Evolutionary conservation across 1,140 invertebrate species (phyloP).

Genomic region (Drosophila elegans): DNA sequence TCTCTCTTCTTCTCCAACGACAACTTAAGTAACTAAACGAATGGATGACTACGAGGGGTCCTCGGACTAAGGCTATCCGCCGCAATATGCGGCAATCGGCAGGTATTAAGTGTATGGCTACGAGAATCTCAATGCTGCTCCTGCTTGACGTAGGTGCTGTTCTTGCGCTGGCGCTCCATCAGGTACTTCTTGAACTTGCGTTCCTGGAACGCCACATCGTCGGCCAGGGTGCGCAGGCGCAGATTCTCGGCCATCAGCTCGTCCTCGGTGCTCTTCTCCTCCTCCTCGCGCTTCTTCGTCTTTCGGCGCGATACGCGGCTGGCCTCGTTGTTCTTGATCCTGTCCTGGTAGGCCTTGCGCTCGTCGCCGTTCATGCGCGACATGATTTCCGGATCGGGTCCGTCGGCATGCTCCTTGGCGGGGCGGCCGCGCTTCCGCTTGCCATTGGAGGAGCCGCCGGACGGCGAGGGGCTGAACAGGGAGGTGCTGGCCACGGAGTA

Average conservation of each 20-base stretch:
- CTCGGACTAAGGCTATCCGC: constrained; percentile 46
- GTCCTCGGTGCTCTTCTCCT: constrained; percentile 53
- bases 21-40: constrained; percentile 55
- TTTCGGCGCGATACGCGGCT: constrained; percentile 75
- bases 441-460: background rate
- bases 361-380: constrained; percentile 54
- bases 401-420: constrained; percentile 74
- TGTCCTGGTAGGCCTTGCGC: constrained; percentile 61
- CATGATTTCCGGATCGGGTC: constrained; percentile 66
- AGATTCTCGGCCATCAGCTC: constrained; percentile 24
- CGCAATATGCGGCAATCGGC: constrained; percentile 66
- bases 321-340: constrained; percentile 79
- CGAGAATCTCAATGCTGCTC: constrained; percentile 62
- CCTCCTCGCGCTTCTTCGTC: constrained; percentile 68
- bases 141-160: constrained; percentile 59
- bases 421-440: constrained; percentile 78
- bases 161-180: constrained; percentile 29
- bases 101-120: constrained; percentile 62
- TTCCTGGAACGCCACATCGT: constrained; percentile 9
- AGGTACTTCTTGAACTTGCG: constrained; percentile 28
- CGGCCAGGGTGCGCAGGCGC: constrained; percentile 10
- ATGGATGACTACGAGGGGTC: constrained; percentile 46
- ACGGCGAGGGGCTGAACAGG: constrained; percentile 46
- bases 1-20: constrained; percentile 38
- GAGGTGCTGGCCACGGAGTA: constrained; percentile 62